phyloP scores from a whole-genome alignment of 2,113 vertebrate species.

The Gobius niger region DNA sequence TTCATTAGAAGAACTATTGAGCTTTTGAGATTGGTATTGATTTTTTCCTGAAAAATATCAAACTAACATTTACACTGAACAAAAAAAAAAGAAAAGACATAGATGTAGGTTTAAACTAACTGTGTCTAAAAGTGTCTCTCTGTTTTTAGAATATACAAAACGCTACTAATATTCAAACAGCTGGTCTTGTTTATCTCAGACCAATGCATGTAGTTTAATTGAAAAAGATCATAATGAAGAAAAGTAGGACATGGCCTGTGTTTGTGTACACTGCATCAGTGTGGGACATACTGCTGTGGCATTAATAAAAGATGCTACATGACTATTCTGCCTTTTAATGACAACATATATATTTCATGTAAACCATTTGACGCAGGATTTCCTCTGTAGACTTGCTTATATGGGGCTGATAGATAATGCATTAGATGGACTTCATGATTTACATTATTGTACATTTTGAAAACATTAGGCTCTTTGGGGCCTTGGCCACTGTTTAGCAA shows the following conservation, averaged over 20 bases:
- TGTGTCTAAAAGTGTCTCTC: not conserved
- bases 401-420: too few relatives aligned
- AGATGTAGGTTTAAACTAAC: too few relatives aligned
- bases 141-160: not conserved
- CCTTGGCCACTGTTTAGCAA: too few relatives aligned
- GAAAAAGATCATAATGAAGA: not conserved
- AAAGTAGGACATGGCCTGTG: slow-evolving; percentile 1
- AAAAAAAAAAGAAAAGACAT: too few relatives aligned
- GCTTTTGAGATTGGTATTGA: not conserved
- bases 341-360: not conserved
- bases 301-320: not conserved
- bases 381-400: not conserved
- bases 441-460: too few relatives aligned
- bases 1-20: not conserved
- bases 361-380: not conserved
- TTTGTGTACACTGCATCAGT: not conserved
- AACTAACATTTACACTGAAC: too few relatives aligned
- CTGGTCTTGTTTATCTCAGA: not conserved
- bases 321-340: not conserved
- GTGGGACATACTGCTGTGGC: not conserved
- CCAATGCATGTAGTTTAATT: not conserved
- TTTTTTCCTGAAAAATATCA: too few relatives aligned
- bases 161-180: not conserved
- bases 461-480: too few relatives aligned
- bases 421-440: too few relatives aligned